Conservation (phyloP, 92 coral and sea anemone genomes). For the Palythoa grandis region DNA sequence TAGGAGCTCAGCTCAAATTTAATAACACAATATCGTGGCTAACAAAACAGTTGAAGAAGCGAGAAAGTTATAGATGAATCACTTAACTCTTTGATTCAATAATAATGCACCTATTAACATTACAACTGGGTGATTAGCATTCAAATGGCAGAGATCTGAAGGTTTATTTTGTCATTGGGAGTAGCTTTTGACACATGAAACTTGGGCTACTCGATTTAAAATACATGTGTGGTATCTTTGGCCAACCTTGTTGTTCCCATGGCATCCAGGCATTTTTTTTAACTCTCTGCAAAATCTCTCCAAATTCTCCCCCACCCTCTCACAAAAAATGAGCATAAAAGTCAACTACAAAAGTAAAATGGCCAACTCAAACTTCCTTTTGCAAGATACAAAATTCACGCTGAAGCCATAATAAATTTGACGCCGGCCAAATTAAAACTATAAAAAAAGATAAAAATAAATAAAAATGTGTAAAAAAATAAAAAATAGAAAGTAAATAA, state of each 20-base stretch:
- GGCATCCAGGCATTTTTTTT: not conserved
- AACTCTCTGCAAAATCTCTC: slow-evolving; percentile 16
- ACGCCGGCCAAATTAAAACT: not conserved
- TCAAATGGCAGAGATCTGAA: not conserved
- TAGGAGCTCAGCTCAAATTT: slow-evolving; percentile 17
- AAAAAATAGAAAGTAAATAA: not conserved
- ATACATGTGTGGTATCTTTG: not conserved
- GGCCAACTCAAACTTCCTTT: not conserved
- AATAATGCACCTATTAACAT: not conserved
- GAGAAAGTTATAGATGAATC: not conserved
- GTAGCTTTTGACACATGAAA: slow-evolving; percentile 2
- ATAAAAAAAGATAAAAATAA: not conserved
- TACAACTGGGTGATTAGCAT: slow-evolving; percentile 2
- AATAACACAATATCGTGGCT: not conserved
- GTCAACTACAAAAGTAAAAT: not conserved
- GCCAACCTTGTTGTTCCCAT: slow-evolving; percentile 1
- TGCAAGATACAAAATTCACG: not conserved
- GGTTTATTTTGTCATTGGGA: slow-evolving; percentile 1
- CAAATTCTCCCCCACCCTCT: not conserved
- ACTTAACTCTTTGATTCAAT: not conserved
- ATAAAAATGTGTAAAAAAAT: not conserved
- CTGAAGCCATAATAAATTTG: not conserved
- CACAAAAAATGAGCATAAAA: not conserved
- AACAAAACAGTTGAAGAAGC: slow-evolving; percentile 1
- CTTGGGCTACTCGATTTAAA: not conserved